Percentiles rank a stretch among this genome's conserved stretches.
These are phyloP conservation scores for Hyperoodon ampullatus DNA, from an alignment of 2,113 vertebrate species.

Conservation along the genomic window DNA sequence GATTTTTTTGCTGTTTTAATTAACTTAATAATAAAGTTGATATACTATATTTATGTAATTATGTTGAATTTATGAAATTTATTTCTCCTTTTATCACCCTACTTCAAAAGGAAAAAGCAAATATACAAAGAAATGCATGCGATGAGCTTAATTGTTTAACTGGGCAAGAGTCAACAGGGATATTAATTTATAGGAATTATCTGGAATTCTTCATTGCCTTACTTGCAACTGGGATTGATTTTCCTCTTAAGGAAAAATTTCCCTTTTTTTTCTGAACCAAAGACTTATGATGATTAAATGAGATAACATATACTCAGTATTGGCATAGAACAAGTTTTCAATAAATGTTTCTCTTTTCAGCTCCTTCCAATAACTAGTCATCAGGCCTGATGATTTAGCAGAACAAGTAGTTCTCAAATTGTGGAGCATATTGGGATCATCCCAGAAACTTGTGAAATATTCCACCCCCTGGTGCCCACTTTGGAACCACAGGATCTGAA, in stretches of 20 bases:
- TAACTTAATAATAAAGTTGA: neutral
- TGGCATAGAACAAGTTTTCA: neutral
- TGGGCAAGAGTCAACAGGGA: neutral
- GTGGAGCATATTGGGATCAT: neutral
- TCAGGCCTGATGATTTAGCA: neutral
- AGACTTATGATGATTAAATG: neutral
- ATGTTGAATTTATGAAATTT: slow-evolving; percentile 34
- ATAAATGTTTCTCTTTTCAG: neutral
- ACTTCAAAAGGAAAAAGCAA: slow-evolving; percentile 45
- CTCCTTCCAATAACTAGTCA: neutral
- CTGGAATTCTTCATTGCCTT: neutral
- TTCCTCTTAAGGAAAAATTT: neutral
- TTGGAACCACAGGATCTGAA: neutral
- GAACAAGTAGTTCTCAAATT: neutral
- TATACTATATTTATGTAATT: neutral
- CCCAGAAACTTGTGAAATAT: neutral
- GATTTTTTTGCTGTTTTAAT: neutral
- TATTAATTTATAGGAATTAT: neutral
- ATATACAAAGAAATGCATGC: neutral
- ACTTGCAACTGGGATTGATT: neutral
- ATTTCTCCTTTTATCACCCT: slow-evolving; percentile 1
- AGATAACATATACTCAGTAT: neutral
- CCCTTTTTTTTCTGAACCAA: neutral
- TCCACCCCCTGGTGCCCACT: neutral
- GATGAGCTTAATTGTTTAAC: neutral